Base-by-base conservation (phyloP, 2,113 vertebrate species). In the Cyprinodon brontotheroides region DNA sequence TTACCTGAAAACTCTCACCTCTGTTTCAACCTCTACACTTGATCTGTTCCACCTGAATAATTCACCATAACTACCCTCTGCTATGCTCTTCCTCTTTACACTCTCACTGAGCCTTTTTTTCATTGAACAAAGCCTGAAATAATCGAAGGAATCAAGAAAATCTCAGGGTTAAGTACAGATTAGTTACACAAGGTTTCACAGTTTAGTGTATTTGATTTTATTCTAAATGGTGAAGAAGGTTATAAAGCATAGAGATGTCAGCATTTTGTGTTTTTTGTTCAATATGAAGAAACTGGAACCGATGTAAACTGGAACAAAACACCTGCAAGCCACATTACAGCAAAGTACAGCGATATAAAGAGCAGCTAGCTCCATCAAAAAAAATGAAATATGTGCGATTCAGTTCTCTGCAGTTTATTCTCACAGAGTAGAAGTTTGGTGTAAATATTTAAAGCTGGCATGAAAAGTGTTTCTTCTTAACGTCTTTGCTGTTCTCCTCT, bases 31-130 rank as follows among this genome's bases (percentile, higher is more conserved):
- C 86, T 85, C 72, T 62, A 66, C 66, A 91, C 88, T 89, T 68
- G 36, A 91, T 92, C 84, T 87, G 91, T 89, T 89, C 81, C 87
- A 89, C 93, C 89, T 92, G 87, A 94, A 93, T 95, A 89, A 92
- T 92, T 93, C 82, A 89, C 78, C 82, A 89, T 91, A 81, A 87
- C 90, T 92, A 86, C 85, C 80, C 82, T 86, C 22, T 83, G 72
- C 77, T 62, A 37, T 82, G 75, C 8, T 77, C 62, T 79, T 70
- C 48, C 69, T 70, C 72, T 36, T 73, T 39, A 69, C 75, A 22
- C 15, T 63, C 48, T 74, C 61, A 66, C 75, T 60, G 39, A n/a
- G 39, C 29, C 0, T 13, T 29, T 17, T 57, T 64, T 65, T 59
- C 12, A 83, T 43, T 70, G 57, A 9, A 38, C 59, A 36, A 67